These are phyloP conservation scores for Gobio gobio DNA, from an alignment of 2,113 vertebrate genomes.

Conservation along the genomic window DNA sequence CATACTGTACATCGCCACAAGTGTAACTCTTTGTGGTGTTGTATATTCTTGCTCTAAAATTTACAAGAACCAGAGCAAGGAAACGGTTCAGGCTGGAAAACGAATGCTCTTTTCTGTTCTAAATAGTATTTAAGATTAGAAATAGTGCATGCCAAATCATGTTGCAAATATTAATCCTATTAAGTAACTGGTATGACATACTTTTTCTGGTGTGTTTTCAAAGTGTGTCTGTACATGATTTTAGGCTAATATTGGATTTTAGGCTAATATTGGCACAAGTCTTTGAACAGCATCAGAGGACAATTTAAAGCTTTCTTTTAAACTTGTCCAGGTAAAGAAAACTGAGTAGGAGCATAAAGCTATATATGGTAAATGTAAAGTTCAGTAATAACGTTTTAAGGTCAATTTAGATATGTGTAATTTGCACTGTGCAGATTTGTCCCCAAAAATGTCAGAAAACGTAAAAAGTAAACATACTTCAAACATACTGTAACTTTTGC, in stretches of 20 bases:
- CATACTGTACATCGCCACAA: not conserved
- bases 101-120: not conserved
- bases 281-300: not conserved
- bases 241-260: not conserved
- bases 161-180: not conserved
- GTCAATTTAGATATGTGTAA: too few relatives aligned
- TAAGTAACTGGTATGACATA: too few relatives aligned
- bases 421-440: too few relatives aligned
- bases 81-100: slow-evolving; percentile 37
- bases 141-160: not conserved
- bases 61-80: slow-evolving; percentile 9
- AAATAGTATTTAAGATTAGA: not conserved
- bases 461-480: too few relatives aligned
- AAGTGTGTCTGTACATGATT: not conserved
- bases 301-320: not conserved
- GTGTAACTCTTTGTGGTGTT: not conserved
- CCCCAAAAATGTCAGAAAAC: too few relatives aligned
- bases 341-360: not conserved
- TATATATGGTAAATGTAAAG: too few relatives aligned
- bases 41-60: not conserved
- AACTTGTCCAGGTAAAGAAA: not conserved
- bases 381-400: too few relatives aligned
- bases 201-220: not conserved
- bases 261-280: not conserved
- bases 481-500: not conserved